These are phyloP conservation scores for Amphimallon solstitiale DNA, from an alignment of 2,888 invertebrate species.

Conservation along the genomic window DNA sequence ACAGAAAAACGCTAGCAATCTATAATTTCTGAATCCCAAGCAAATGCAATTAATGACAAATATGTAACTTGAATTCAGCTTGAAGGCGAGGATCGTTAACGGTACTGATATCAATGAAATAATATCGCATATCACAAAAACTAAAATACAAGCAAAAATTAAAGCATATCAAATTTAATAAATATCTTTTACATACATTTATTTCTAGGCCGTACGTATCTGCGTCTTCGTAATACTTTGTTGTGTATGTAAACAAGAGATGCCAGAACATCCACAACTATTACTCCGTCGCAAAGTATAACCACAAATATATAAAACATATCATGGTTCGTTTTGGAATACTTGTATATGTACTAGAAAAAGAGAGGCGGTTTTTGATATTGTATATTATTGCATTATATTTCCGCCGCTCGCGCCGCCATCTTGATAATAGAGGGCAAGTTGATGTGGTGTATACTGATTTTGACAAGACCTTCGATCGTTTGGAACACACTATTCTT, in stretches of 20 bases:
- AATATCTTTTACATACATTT: constrained; percentile 37
- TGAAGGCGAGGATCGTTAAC: neutral
- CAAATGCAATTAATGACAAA: constrained; percentile 26
- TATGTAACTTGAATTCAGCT: neutral
- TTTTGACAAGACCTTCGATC: too few species aligned
- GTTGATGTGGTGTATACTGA: too few species aligned
- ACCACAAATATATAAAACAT: neutral
- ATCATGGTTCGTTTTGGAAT: neutral
- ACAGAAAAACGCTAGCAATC: constrained; percentile 39
- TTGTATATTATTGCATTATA: too few species aligned
- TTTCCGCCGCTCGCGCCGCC: too few species aligned
- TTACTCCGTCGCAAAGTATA: constrained; percentile 31
- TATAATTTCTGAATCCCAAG: constrained; percentile 39
- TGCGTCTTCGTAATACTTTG: constrained; percentile 17
- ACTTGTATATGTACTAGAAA: constrained; percentile 27
- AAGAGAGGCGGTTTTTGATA: too few species aligned
- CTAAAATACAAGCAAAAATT: constrained; percentile 26
- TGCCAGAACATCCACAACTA: constrained; percentile 37
- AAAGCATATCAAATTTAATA: neutral
- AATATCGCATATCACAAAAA: constrained; percentile 37
- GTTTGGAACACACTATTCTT: too few species aligned
- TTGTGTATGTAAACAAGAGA: constrained; percentile 34
- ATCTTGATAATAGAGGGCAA: too few species aligned
- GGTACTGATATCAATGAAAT: constrained; percentile 22
- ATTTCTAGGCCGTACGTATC: constrained; percentile 30